phyloP scores from a whole-genome alignment of 92 coral and sea anemone genomes.

The Porites rus region DNA sequence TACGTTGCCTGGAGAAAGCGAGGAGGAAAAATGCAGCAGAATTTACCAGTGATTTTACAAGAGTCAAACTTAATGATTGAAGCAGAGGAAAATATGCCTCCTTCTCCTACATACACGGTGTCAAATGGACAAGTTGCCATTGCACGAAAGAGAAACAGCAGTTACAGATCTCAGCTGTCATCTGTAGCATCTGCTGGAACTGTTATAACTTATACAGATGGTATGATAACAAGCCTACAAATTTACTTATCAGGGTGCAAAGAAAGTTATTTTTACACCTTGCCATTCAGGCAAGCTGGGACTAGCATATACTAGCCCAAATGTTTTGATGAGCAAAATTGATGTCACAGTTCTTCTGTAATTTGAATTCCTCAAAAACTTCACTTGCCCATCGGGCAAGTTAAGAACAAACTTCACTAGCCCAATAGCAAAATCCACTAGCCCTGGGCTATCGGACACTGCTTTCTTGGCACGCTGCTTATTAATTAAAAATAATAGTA shows the following conservation, averaged over 20 bases:
- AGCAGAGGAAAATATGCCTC: background rate
- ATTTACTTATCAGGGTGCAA: background rate
- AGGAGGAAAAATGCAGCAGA: background rate
- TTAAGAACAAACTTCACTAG: too few relatives aligned
- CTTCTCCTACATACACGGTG: background rate
- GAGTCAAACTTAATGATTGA: slow-evolving; percentile 3
- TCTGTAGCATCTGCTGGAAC: slow-evolving; percentile 44
- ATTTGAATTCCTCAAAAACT: too few relatives aligned
- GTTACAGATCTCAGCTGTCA: slow-evolving; percentile 64
- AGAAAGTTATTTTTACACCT: background rate
- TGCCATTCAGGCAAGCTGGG: too few relatives aligned
- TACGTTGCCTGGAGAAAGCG: slow-evolving; percentile 18
- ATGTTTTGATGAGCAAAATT: too few relatives aligned
- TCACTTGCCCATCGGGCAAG: too few relatives aligned
- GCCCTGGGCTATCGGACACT: too few relatives aligned
- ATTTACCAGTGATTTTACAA: slow-evolving; percentile 18
- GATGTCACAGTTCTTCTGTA: too few relatives aligned
- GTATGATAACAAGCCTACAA: background rate
- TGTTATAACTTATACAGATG: slow-evolving; percentile 38
- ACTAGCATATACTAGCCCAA: too few relatives aligned
- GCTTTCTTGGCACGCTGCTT: background rate
- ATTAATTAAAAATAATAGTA: background rate
- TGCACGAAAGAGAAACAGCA: slow-evolving; percentile 35
- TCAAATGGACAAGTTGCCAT: slow-evolving; percentile 14
- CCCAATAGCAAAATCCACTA: too few relatives aligned